phyloP scores from a whole-genome alignment of 2,797 vertebrate genomes.

The Gymnodraco acuticeps region DNA sequence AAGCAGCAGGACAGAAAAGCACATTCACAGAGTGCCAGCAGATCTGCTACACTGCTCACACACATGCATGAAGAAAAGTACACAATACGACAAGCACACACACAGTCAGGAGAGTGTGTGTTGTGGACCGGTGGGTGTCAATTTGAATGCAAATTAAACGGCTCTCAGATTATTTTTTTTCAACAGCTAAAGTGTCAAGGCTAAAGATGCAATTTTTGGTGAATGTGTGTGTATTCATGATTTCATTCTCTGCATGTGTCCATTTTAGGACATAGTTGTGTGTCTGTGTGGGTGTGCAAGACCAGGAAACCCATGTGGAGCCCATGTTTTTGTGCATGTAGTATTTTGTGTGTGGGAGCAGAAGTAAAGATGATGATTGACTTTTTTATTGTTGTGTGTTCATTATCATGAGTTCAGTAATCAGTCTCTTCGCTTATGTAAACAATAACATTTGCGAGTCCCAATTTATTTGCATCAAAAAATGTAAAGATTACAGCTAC shows the following conservation, averaged over 20 bases:
- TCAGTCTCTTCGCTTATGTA: not conserved
- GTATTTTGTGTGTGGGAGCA: conserved; percentile 44
- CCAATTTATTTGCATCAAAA: too few relatives aligned
- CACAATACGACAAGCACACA: conserved; percentile 10
- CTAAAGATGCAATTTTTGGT: conserved; percentile 50
- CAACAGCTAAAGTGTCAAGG: conserved; percentile 57
- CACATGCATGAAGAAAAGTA: conserved; percentile 9
- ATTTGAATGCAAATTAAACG: conserved; percentile 78
- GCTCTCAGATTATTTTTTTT: conserved; percentile 65
- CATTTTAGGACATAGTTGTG: conserved; percentile 11
- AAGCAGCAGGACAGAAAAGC: conserved; percentile 59
- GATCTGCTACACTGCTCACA: conserved; percentile 33
- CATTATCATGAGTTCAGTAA: conserved; percentile 29
- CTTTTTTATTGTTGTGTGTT: conserved; percentile 38
- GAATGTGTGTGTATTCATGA: conserved; percentile 15
- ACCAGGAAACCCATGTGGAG: conserved; percentile 33
- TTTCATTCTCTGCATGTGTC: not conserved
- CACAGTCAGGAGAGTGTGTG: conserved; percentile 19
- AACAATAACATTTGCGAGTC: not conserved
- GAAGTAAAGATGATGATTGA: conserved; percentile 44
- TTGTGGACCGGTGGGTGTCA: conserved; percentile 71
- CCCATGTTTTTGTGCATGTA: conserved; percentile 8
- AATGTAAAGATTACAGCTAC: too few relatives aligned
- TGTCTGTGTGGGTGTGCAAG: conserved; percentile 6
- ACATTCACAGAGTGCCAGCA: conserved; percentile 54